A percentile compares a stretch with the other conserved stretches of the same genome.
Evolutionary conservation across 2,797 vertebrate species (phyloP).

Genomic region (Sebastes steindachneri): DNA sequence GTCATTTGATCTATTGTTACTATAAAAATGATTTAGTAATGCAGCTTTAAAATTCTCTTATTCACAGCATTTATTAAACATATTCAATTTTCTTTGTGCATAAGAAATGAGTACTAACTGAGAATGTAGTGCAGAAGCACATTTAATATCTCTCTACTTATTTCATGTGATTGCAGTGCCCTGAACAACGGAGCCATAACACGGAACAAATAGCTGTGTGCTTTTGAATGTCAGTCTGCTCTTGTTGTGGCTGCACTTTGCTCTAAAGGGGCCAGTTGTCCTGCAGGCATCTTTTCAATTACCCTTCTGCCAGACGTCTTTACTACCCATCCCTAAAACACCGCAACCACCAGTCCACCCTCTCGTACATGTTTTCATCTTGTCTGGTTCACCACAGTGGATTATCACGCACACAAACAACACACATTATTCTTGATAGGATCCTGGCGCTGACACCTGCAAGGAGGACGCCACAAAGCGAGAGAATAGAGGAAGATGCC

Average conservation of each 20-base stretch:
- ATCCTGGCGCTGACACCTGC: neutral
- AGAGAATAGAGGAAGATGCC: conserved; percentile 11
- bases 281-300: conserved; percentile 38
- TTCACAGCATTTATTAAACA: neutral
- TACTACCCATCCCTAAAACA: neutral
- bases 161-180: neutral
- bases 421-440: neutral
- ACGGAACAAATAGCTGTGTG: conserved; percentile 19
- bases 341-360: neutral
- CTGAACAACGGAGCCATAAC: neutral
- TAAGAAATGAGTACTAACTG: no score
- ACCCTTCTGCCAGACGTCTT: neutral
- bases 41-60: neutral
- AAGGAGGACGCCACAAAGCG: neutral
- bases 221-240: conserved; percentile 23
- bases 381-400: neutral
- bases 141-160: neutral
- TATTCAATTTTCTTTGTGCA: neutral
- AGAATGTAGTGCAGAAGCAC: no score
- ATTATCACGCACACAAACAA: neutral
- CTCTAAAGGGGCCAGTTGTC: conserved; percentile 42
- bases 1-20: neutral
- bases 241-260: conserved; percentile 38
- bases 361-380: neutral
- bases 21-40: neutral